phyloP scores from a whole-genome alignment of 2,113 vertebrate genomes.

The Cebus imitator region DNA sequence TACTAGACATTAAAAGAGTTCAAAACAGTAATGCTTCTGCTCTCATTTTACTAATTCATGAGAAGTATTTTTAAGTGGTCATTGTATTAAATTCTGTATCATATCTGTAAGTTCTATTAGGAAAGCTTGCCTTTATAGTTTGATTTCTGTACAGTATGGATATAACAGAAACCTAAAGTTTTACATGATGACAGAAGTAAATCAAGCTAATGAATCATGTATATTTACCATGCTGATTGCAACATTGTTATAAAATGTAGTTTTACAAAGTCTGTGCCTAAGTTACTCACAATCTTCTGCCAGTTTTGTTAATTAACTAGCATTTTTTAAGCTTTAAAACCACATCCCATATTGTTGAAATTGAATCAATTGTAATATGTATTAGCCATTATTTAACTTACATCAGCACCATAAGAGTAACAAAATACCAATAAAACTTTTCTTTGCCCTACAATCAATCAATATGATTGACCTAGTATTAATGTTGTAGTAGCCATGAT shows the following conservation, averaged over 20 bases:
- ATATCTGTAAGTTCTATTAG: background rate
- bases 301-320: background rate
- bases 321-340: slow-evolving; percentile 4
- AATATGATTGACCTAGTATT: slow-evolving; percentile 49
- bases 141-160: background rate
- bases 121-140: background rate
- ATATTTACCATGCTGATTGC: background rate
- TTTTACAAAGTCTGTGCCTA: background rate
- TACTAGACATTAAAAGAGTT: background rate
- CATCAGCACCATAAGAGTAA: background rate
- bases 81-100: background rate
- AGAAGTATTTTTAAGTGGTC: background rate
- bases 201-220: background rate
- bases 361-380: background rate
- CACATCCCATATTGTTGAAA: background rate
- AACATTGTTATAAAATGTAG: background rate
- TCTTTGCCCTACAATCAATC: slow-evolving; percentile 7
- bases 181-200: background rate
- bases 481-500: slow-evolving; percentile 11
- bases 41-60: background rate
- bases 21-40: background rate
- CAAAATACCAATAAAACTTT: background rate
- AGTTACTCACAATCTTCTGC: background rate
- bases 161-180: background rate
- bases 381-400: slow-evolving; percentile 49